Percentiles rank a stretch among this genome's conserved stretches.
phyloP scores from a whole-genome alignment of 2,113 vertebrate genomes.

The Takifugu flavidus region DNA sequence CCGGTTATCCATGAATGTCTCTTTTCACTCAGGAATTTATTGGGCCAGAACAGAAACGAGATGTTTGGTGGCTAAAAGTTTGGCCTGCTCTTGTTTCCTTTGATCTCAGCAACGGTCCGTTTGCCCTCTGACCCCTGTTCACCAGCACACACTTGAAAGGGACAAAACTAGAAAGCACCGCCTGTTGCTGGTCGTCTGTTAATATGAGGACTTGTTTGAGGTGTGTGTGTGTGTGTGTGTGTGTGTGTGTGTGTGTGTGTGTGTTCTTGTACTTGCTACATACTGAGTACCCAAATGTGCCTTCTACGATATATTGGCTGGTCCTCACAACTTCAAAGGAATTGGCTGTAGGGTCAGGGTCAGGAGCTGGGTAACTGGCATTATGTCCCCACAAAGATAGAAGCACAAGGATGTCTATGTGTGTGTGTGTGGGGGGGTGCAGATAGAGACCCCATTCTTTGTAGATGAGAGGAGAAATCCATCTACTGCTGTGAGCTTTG shows the following conservation, averaged over 20 bases:
- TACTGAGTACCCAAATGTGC: no score
- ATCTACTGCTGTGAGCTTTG: conserved; percentile 11
- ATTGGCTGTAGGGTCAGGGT: no score
- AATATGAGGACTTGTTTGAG: background rate
- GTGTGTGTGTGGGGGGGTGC: background rate
- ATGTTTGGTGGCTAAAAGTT: conserved; percentile 41
- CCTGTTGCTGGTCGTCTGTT: background rate
- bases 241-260: background rate
- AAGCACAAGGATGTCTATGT: no score
- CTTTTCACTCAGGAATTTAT: background rate
- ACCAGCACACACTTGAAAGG: conserved; percentile 40
- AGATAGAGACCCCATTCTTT: conserved; percentile 16
- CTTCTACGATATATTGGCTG: background rate
- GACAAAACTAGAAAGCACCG: conserved; percentile 10
- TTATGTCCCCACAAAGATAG: no score
- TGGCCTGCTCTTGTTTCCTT: conserved; percentile 37
- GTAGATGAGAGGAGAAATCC: conserved; percentile 18
- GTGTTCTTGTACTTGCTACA: no score
- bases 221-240: background rate
- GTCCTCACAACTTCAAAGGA: no score
- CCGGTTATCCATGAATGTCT: background rate
- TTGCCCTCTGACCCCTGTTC: conserved; percentile 25
- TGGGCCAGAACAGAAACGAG: background rate
- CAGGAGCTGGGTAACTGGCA: no score
- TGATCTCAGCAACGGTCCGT: conserved; percentile 61